Conservation (phyloP, 2,888 invertebrate genomes). For the Acrocyrtus sp. region DNA sequence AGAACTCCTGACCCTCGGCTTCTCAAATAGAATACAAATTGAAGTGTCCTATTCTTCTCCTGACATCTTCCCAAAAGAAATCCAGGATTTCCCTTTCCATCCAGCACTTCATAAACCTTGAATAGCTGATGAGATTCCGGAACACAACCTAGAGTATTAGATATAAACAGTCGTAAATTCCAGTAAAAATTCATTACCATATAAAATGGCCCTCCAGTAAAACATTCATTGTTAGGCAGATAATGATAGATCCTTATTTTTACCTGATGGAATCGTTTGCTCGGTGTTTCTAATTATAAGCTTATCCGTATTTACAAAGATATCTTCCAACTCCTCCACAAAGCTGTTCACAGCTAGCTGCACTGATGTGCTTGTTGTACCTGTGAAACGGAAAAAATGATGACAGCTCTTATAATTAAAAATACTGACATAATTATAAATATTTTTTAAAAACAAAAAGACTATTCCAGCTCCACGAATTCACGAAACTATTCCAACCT, state of each 20-base stretch:
- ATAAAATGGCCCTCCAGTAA: background rate
- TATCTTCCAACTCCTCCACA: conserved; percentile 49
- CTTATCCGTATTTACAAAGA: conserved; percentile 52
- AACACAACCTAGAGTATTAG: conserved; percentile 32
- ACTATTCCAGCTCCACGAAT: background rate
- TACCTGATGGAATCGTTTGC: conserved; percentile 42
- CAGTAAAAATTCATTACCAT: conserved; percentile 1
- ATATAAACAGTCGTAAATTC: background rate
- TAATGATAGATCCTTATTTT: background rate
- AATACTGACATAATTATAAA: background rate
- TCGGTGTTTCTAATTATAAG: conserved; percentile 38
- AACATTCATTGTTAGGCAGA: too few relatives aligned
- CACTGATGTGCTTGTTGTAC: conserved; percentile 10
- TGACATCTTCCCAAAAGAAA: conserved; percentile 41
- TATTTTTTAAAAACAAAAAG: background rate
- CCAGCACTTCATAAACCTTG: conserved; percentile 51
- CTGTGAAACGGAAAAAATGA: background rate
- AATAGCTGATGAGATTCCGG: conserved; percentile 24
- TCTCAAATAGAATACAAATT: conserved; percentile 34
- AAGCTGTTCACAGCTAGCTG: conserved; percentile 35
- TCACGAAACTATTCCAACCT: background rate
- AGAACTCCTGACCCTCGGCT: conserved; percentile 42
- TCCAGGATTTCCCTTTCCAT: conserved; percentile 42
- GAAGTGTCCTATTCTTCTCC: conserved; percentile 32
- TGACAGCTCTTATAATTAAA: background rate